These are phyloP conservation scores for Sturmia bella DNA, from an alignment of 2,888 invertebrate species.

Conservation along the genomic window DNA sequence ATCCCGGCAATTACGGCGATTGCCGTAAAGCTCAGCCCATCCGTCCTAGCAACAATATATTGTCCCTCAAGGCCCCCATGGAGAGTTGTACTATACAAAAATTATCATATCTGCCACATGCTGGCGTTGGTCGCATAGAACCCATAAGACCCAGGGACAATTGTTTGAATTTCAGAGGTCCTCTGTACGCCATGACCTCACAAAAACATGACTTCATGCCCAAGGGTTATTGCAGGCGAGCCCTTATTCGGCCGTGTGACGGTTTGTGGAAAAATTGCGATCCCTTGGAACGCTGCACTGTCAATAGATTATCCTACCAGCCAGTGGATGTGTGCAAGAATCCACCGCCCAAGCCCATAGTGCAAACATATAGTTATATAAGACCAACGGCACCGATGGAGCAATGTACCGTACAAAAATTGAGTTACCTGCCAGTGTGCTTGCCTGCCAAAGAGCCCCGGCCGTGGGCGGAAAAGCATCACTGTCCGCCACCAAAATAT, in stretches of 20 bases:
- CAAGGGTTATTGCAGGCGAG: conserved; percentile 83
- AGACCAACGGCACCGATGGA: conserved; percentile 77
- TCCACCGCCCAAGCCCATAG: conserved; percentile 78
- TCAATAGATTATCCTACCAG: conserved; percentile 80
- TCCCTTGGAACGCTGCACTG: conserved; percentile 79
- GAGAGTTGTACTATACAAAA: conserved; percentile 83
- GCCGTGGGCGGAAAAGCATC: conserved; percentile 79
- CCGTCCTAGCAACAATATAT: conserved; percentile 82
- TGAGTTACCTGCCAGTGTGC: conserved; percentile 83
- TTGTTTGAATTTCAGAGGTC: conserved; percentile 82
- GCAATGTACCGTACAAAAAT: conserved; percentile 82
- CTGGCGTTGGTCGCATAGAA: conserved; percentile 73
- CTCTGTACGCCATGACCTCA: conserved; percentile 88
- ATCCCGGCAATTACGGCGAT: conserved; percentile 83
- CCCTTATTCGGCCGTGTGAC: conserved; percentile 73
- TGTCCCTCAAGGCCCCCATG: conserved; percentile 82
- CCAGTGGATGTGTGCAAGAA: conserved; percentile 78
- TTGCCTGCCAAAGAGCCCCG: conserved; percentile 78
- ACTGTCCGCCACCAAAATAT: conserved; percentile 77
- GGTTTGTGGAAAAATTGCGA: conserved; percentile 76
- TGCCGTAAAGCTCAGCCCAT: conserved; percentile 80
- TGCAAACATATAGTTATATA: conserved; percentile 73
- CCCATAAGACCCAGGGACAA: conserved; percentile 78
- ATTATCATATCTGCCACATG: conserved; percentile 79
- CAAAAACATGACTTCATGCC: conserved; percentile 88